phyloP scores from a whole-genome alignment of 2,888 invertebrate genomes.

The Eristalinus sepulchralis region DNA sequence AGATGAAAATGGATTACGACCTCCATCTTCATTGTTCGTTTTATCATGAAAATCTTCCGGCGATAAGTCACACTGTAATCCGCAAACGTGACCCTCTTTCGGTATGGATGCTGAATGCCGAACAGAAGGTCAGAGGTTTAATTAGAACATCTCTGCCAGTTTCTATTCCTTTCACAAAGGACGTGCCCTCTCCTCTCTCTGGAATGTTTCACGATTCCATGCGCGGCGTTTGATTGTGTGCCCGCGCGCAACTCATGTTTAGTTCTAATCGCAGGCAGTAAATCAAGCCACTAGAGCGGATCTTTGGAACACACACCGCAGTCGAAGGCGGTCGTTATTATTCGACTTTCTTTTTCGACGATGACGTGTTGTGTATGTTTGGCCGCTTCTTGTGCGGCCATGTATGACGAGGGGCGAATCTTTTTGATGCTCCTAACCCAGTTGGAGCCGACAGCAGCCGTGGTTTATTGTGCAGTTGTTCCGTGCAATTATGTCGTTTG shows the following conservation, averaged over 20 bases:
- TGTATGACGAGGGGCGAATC: constrained; percentile 50
- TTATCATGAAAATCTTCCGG: background rate
- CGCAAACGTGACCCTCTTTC: constrained; percentile 29
- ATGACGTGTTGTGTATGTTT: constrained; percentile 28
- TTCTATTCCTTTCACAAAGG: too few species aligned
- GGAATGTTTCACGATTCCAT: too few species aligned
- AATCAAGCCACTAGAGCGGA: constrained; percentile 66
- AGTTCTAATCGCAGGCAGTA: constrained; percentile 40
- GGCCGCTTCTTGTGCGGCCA: background rate
- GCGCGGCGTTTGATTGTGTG: background rate
- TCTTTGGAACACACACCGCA: background rate
- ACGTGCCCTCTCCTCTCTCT: background rate
- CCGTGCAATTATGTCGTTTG: constrained; percentile 65
- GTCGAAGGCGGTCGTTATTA: background rate
- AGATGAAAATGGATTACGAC: background rate
- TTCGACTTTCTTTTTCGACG: constrained; percentile 59
- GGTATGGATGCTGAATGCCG: background rate
- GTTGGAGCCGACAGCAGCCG: background rate
- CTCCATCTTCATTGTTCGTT: background rate
- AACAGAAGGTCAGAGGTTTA: constrained; percentile 29
- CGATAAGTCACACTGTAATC: constrained; percentile 9
- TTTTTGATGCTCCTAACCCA: constrained; percentile 60
- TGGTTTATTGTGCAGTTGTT: constrained; percentile 12
- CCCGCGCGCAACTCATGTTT: constrained; percentile 30
- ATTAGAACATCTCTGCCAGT: constrained; percentile 10